These are phyloP conservation scores for Agrochola litura DNA, from an alignment of 2,888 invertebrate species.

Conservation along the genomic window DNA sequence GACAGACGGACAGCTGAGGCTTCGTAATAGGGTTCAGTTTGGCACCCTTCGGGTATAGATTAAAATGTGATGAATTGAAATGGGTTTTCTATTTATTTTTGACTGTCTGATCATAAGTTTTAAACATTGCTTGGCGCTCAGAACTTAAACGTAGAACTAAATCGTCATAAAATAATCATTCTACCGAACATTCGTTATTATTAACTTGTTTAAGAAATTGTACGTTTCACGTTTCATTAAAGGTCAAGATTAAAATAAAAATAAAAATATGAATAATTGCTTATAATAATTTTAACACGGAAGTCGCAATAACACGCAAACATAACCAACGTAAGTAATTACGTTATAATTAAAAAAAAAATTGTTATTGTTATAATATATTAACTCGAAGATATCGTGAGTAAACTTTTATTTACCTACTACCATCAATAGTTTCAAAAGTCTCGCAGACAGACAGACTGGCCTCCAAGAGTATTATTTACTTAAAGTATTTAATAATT, in stretches of 20 bases:
- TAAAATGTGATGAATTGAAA: not conserved
- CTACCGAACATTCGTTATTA: not conserved
- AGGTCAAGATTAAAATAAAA: conserved; percentile 20
- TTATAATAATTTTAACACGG: conserved; percentile 1
- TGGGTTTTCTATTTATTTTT: not conserved
- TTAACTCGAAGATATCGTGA: conserved; percentile 1
- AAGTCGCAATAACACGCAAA: not conserved
- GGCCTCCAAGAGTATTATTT: not conserved
- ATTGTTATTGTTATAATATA: not conserved
- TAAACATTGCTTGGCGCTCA: not conserved
- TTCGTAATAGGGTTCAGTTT: no score
- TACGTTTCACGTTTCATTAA: not conserved
- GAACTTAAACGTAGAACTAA: not conserved
- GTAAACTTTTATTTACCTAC: not conserved
- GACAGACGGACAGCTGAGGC: no score
- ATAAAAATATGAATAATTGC: not conserved
- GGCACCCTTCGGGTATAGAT: no score
- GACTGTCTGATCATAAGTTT: not conserved
- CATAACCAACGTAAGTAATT: not conserved
- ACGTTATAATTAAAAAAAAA: not conserved
- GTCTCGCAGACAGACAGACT: not conserved
- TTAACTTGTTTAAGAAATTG: not conserved
- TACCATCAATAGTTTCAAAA: conserved; percentile 5
- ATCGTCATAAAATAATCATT: not conserved
- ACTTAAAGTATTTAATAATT: no score